These are phyloP conservation scores for Tringa solitaria DNA, from an alignment of 2,113 vertebrate species.

Conservation along the genomic window DNA sequence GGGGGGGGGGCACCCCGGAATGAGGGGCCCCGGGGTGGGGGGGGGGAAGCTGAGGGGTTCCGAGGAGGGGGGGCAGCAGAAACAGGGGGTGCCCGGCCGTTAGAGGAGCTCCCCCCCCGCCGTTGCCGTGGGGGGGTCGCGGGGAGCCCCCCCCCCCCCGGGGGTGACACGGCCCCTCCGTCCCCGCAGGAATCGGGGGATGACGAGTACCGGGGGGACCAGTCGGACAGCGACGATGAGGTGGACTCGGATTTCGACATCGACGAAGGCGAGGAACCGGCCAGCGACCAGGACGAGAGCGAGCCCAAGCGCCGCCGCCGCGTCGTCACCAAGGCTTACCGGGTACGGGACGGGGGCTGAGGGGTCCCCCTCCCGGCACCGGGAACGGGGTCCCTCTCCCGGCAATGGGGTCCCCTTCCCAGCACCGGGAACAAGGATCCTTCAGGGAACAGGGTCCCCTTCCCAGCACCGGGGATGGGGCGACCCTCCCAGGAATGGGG, in stretches of 20 bases:
- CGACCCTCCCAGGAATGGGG: no score
- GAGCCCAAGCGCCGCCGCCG: conserved; percentile 87
- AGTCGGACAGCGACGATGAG: conserved; percentile 94
- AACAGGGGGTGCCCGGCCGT: no score
- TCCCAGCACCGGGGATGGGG: no score
- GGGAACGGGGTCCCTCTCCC: background rate
- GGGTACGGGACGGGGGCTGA: conserved; percentile 66
- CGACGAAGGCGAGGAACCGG: conserved; percentile 92
- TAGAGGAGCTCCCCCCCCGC: no score
- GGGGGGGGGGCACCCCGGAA: background rate
- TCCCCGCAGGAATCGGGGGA: conserved; percentile 87
- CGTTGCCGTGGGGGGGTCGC: background rate
- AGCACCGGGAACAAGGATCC: no score
- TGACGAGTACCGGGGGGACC: conserved; percentile 92
- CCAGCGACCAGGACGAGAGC: conserved; percentile 90
- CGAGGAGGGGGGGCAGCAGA: background rate
- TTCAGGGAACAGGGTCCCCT: no score
- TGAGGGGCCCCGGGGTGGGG: background rate
- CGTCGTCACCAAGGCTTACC: conserved; percentile 91
- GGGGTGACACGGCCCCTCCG: background rate
- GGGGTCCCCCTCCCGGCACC: background rate
- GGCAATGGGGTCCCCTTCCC: no score
- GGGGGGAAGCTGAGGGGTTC: background rate
- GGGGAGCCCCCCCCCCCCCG: fast-evolving
- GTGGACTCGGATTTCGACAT: conserved; percentile 98